phyloP scores from a whole-genome alignment of 37 sponge, comb jelly and placozoan genomes.

The Cladorhizidae sp. region DNA sequence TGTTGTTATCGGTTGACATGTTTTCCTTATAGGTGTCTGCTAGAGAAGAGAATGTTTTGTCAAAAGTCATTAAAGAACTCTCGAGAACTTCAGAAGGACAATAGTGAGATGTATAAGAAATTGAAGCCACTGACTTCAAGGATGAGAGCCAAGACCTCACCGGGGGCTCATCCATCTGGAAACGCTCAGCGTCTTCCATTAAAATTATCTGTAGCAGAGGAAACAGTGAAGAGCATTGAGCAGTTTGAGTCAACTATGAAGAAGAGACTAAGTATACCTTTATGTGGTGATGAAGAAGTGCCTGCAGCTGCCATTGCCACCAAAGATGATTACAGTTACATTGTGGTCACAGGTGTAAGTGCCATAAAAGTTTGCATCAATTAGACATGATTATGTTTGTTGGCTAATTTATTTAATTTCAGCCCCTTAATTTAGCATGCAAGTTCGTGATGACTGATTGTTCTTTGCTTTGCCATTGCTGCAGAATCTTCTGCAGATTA shows the following conservation, averaged over 20 bases:
- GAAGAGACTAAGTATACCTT: background rate
- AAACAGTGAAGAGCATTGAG: conserved; percentile 22
- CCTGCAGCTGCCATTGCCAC: background rate
- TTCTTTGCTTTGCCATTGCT: background rate
- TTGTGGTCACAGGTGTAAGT: background rate
- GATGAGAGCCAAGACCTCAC: background rate
- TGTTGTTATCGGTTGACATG: background rate
- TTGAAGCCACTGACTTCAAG: conserved; percentile 34
- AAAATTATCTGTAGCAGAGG: conserved; percentile 1
- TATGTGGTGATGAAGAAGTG: background rate
- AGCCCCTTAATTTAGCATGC: background rate
- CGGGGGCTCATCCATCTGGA: background rate
- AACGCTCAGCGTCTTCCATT: conserved; percentile 3
- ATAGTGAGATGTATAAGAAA: conserved; percentile 52
- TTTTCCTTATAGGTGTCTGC: background rate
- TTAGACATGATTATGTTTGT: background rate
- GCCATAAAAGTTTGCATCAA: background rate
- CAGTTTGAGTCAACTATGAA: conserved; percentile 25
- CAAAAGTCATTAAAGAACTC: conserved; percentile 51
- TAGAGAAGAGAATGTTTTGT: conserved; percentile 48
- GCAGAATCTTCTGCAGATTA: conserved; percentile 57
- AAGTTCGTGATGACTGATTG: background rate
- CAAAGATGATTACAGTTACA: background rate
- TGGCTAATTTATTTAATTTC: background rate
- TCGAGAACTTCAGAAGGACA: conserved; percentile 29